A percentile compares a stretch with the other conserved stretches of the same genome.
These are phyloP conservation scores for Caenorhabditis briggsae DNA, from an alignment of 1,140 invertebrate species.

Conservation along the genomic window DNA sequence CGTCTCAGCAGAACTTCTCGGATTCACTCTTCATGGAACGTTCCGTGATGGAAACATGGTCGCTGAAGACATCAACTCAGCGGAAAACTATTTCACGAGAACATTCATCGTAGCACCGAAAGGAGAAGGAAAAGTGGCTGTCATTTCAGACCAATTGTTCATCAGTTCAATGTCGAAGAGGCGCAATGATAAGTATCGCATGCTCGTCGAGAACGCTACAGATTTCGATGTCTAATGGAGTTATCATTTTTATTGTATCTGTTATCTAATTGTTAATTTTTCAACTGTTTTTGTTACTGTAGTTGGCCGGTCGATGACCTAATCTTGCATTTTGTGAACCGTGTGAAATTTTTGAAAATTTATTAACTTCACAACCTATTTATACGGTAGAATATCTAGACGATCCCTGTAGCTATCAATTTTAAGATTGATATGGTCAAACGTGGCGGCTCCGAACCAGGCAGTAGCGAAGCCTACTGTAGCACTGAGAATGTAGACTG, in stretches of 20 bases:
- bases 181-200: conserved; percentile 24
- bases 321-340: neutral
- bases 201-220: conserved; percentile 3
- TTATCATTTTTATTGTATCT: neutral
- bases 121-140: conserved; percentile 29
- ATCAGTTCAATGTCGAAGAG: conserved; percentile 45
- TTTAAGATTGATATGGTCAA: conserved; percentile 39
- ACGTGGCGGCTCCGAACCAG: conserved; percentile 30
- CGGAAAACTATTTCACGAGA: conserved; percentile 36
- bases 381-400: conserved; percentile 31
- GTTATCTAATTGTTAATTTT: neutral
- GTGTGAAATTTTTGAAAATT: neutral
- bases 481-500: neutral
- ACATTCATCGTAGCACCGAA: conserved; percentile 33
- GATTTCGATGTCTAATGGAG: conserved; percentile 4
- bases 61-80: neutral
- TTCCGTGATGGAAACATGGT: conserved; percentile 13
- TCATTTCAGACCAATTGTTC: conserved; percentile 34
- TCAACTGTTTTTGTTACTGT: neutral
- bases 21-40: conserved; percentile 32
- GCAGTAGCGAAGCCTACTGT: conserved; percentile 21
- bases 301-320: neutral
- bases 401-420: conserved; percentile 23
- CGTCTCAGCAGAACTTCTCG: conserved; percentile 16
- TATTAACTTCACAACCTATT: neutral